Percentiles rank a stretch among this genome's conserved stretches.
phyloP scores from a whole-genome alignment of 2,113 vertebrate species.

The Romanogobio albipinnatus region DNA sequence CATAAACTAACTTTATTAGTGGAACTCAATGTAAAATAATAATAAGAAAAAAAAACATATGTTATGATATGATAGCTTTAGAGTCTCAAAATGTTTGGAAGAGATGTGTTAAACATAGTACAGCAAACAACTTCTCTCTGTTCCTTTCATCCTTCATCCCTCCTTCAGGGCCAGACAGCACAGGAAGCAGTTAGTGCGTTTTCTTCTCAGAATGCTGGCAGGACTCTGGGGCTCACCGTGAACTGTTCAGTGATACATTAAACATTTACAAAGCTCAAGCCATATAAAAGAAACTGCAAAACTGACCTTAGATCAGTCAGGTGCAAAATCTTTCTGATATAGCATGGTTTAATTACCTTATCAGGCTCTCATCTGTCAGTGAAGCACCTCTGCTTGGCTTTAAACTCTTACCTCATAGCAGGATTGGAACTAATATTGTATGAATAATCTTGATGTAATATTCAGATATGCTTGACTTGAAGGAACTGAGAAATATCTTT shows the following conservation, averaged over 20 bases:
- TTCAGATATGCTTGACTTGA: slow-evolving; percentile 44
- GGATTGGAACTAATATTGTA: slow-evolving; percentile 38
- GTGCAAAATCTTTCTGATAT: neutral
- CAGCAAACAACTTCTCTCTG: slow-evolving; percentile 13
- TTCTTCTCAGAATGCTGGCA: slow-evolving; percentile 17
- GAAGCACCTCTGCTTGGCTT: slow-evolving; percentile 1
- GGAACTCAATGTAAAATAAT: neutral
- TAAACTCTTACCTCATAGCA: slow-evolving; percentile 11
- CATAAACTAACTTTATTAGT: neutral
- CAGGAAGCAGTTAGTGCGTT: neutral
- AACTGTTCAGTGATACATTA: slow-evolving; percentile 14
- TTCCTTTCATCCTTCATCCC: slow-evolving; percentile 11
- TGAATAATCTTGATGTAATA: slow-evolving; percentile 44
- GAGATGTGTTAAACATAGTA: slow-evolving; percentile 3
- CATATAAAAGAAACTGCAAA: slow-evolving; percentile 8
- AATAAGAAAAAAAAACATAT: neutral
- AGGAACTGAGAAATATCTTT: slow-evolving; percentile 40
- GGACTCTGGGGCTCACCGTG: neutral
- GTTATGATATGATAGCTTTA: neutral
- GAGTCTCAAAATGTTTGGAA: neutral
- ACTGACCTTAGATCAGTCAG: slow-evolving; percentile 20
- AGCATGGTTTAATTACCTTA: neutral
- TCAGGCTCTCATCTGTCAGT: neutral
- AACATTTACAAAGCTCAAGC: slow-evolving; percentile 38
- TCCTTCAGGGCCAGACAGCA: slow-evolving; percentile 5